Evolutionary conservation across 2,888 invertebrate genomes (phyloP).

Genomic region (Ochropleura leucogaster): DNA sequence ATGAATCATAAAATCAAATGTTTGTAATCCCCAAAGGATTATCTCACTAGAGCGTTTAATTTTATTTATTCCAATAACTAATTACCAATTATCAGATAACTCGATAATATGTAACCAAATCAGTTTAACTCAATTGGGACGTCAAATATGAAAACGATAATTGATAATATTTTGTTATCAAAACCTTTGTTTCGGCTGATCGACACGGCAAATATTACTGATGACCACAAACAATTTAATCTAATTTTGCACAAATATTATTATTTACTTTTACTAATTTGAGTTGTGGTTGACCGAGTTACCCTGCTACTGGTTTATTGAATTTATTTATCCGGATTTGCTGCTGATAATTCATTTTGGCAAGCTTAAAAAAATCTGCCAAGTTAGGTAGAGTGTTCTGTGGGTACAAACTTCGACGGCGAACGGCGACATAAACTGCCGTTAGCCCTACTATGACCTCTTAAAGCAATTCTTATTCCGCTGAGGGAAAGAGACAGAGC

Average conservation of each 20-base stretch:
- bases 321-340: background rate
- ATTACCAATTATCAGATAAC: background rate
- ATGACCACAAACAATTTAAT: background rate
- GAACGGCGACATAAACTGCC: no score
- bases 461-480: no score
- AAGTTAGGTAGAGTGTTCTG: no score
- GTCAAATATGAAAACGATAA: slow-evolving; percentile 13
- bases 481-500: no score
- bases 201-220: background rate
- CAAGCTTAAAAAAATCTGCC: no score
- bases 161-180: background rate
- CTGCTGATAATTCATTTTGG: no score
- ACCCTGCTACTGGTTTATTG: background rate
- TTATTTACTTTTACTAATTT: background rate
- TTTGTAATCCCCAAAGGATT: no score
- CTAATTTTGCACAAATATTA: background rate
- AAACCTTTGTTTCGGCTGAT: slow-evolving; percentile 1
- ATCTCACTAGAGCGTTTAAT: background rate
- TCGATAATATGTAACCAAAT: slow-evolving; percentile 5
- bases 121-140: background rate
- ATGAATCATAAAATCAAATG: no score
- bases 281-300: background rate
- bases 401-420: no score
- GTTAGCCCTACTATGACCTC: no score
- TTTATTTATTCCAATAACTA: background rate